Percentiles rank a stretch among this genome's conserved stretches.
phyloP scores from a whole-genome alignment of 2,888 invertebrate genomes.

The Drosophila cognata region DNA sequence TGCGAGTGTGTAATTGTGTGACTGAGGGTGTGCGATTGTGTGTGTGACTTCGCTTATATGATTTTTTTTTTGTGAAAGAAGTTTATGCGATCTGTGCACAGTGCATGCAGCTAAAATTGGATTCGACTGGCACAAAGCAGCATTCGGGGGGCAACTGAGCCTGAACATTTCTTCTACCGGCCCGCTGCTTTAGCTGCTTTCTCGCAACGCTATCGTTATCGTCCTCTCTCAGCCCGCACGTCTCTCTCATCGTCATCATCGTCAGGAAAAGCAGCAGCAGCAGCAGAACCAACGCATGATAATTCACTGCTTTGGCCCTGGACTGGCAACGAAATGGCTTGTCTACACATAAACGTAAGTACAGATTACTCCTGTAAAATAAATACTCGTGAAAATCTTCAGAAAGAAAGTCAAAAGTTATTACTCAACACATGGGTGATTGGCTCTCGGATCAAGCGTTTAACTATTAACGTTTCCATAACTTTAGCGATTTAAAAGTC shows the following conservation, averaged over 20 bases:
- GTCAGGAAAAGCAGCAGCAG: constrained; percentile 28
- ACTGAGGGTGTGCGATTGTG: constrained; percentile 10
- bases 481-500: neutral
- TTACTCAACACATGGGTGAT: constrained; percentile 1
- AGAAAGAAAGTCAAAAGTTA: constrained; percentile 5
- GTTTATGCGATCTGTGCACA: constrained; percentile 54
- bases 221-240: constrained; percentile 1
- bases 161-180: constrained; percentile 47
- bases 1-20: constrained; percentile 9
- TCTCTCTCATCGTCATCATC: constrained; percentile 15
- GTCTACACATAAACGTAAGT: constrained; percentile 74
- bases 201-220: constrained; percentile 12
- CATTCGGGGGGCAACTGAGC: constrained; percentile 48
- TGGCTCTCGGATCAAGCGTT: neutral
- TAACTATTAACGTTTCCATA: neutral
- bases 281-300: constrained; percentile 57
- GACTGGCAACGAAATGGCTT: constrained; percentile 80
- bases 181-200: constrained; percentile 25
- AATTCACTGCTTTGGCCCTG: constrained; percentile 64
- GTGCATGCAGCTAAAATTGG: constrained; percentile 72
- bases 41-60: constrained; percentile 16
- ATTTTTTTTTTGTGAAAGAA: constrained; percentile 30
- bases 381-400: constrained; percentile 15
- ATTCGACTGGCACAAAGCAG: constrained; percentile 69
- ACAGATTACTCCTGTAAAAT: constrained; percentile 16